Evolutionary conservation across 2,888 invertebrate genomes (phyloP), one percentile per base, ranked within the genome.

Genomic region (Melinaea menophilus): DNA sequence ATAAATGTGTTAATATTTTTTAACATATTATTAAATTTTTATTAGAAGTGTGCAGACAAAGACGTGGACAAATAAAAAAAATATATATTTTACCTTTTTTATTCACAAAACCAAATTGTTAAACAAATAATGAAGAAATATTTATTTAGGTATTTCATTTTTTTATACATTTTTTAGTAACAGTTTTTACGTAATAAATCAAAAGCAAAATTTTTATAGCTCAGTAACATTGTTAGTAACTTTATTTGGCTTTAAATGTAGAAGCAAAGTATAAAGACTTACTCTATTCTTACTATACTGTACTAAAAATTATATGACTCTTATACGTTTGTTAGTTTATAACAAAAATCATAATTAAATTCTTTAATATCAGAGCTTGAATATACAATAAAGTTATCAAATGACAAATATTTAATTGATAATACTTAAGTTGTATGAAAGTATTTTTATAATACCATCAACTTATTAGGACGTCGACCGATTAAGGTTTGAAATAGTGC

Each of bases 231-330:
- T 70, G 72, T 72, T 63, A 67, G 56, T 51, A 34, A 55, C 61
- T 71, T 67, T 69, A 70, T 71, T 71, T 68, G 66, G 63, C 63
- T 68, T 70, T 71, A 65, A 72, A 70, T 63, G 68, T 63, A 62
- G 62, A 62, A 63, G 70, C 68, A 66, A 67, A 66, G 64, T 64
- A 58, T 51, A 31, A 48, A 48, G 33, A 59, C 34, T 57, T 55
- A 31, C 51, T 31, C 51, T 51, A 31, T 51, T 41, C 41, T 41
- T 9, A 51, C 51, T 51, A 31, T 31, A 51, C 9, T 31, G 31
- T 51, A 51, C n/a, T 51, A 51, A 31, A 48, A 31, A 0, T 48
- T 31, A 51, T 51, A 51, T 51, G 9, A 31, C 22, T 51, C 31
- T 31, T 4, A 9, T 7, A 51, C 22, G 11, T 37, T 41, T 41